Evolutionary conservation across 1,140 invertebrate genomes (phyloP).

Genomic region (Euura lappo): DNA sequence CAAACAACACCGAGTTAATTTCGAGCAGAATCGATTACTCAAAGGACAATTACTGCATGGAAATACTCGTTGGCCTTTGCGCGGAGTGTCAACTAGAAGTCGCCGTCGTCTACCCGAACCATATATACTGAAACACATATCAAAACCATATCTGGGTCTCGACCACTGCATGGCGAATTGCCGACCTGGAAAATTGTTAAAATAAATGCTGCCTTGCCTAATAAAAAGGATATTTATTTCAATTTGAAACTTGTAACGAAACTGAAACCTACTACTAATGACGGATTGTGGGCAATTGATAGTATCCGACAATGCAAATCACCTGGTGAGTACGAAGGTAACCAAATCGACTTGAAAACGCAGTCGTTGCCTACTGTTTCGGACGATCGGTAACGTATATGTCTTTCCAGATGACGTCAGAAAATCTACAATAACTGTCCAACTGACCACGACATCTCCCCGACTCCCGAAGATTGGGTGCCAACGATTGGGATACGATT

Average conservation of each 20-base stretch:
- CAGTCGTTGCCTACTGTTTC: no score
- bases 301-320: background rate
- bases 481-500: no score
- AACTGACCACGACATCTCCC: no score
- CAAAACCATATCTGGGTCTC: no score
- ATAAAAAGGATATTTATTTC: background rate
- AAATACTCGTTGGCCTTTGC: background rate
- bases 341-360: no score
- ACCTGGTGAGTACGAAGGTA: background rate
- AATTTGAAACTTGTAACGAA: background rate
- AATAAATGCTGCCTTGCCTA: background rate
- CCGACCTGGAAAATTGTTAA: background rate
- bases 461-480: no score
- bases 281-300: background rate
- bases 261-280: background rate
- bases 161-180: background rate
- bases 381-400: no score
- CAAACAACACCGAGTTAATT: no score
- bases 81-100: background rate
- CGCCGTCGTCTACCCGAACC: background rate
- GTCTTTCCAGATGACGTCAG: no score
- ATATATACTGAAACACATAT: background rate
- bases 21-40: no score
- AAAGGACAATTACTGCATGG: background rate
- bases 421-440: no score